Percentiles rank a stretch among this genome's conserved stretches.
Conservation (phyloP, 2,888 invertebrate genomes). For the Drosophila nigricruria region DNA sequence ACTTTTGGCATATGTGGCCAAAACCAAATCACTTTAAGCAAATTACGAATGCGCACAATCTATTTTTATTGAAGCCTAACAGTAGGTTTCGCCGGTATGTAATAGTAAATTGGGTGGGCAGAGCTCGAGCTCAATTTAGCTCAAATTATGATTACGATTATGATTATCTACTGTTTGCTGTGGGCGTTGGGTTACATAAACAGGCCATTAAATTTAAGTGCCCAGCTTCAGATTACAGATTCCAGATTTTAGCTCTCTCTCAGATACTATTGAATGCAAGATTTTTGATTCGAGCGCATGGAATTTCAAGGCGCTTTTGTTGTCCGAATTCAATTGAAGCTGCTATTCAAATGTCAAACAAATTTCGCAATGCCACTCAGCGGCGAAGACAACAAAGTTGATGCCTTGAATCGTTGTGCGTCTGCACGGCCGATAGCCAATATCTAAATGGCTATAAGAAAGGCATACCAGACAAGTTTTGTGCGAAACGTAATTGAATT, state of each 20-base stretch:
- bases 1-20: slow-evolving; percentile 40
- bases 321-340: slow-evolving; percentile 59
- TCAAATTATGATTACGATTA: slow-evolving; percentile 72
- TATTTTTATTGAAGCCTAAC: slow-evolving; percentile 52
- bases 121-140: slow-evolving; percentile 3
- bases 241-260: background rate
- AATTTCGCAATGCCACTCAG: slow-evolving; percentile 63
- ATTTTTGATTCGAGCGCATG: slow-evolving; percentile 25
- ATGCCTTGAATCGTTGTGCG: slow-evolving; percentile 59
- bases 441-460: slow-evolving; percentile 72
- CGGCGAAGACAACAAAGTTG: slow-evolving; percentile 59
- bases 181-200: slow-evolving; percentile 67
- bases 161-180: slow-evolving; percentile 63
- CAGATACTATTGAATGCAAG: slow-evolving; percentile 1
- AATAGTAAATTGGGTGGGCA: background rate
- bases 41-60: slow-evolving; percentile 31
- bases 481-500: slow-evolving; percentile 72
- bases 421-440: slow-evolving; percentile 54
- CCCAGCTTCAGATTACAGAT: slow-evolving; percentile 48
- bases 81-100: background rate
- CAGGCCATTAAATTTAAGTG: slow-evolving; percentile 78
- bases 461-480: slow-evolving; percentile 59
- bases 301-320: slow-evolving; percentile 40
- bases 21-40: slow-evolving; percentile 42
- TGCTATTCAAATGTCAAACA: slow-evolving; percentile 73